Base-by-base conservation (phyloP, 2,888 invertebrate genomes). In the Cylloceria caligata region DNA sequence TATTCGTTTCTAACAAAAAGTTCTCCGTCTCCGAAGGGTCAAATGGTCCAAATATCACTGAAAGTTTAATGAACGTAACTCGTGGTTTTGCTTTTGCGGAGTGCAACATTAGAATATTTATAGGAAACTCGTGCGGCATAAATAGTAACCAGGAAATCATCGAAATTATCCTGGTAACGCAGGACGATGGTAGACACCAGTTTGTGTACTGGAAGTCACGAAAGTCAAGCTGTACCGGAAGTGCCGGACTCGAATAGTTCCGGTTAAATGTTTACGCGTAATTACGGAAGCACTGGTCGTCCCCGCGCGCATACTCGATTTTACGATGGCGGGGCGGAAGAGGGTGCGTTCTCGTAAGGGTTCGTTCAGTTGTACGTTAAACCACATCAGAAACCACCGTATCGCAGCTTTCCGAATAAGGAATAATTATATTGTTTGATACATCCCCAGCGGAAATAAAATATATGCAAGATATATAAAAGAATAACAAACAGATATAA, bases 201-300 rank as follows among this genome's bases (percentile, higher is more conserved):
- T 16, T 21, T 19, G 19, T n/a, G 64, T 65, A 77, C 65, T 75
- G 77, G 68, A 80, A 86, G 86, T 86, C 84, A 87, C 84, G 82
- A 57, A 79, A 84, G 82, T 84, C 80, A 86, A 88, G 86, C 86
- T 87, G 87, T 83, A 79, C 88, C 89, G 91, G 89, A 91, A 90
- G 85, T 87, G 75, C 84, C 55, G 80, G 73, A 86, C 83, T 83
- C 86, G 80, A 83, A 85, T 76, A 84, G 81, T 89, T 89, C 89
- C 89, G 88, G 89, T 84, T 89, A 86, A 89, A 88, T 88, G 86
- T 90, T 90, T 89, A 87, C 86, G 80, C 85, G 81, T 85, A 87
- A 89, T 89, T 89, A 87, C 80, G 75, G 47, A 84, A 85, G 73
- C 79, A 75, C 74, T 62, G 73, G 75, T 82, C 57, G 73, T 75